Percentiles rank a stretch among this genome's conserved stretches.
These are phyloP conservation scores for Dromaius novaehollandiae DNA, from an alignment of 2,113 vertebrate species.

Conservation along the genomic window DNA sequence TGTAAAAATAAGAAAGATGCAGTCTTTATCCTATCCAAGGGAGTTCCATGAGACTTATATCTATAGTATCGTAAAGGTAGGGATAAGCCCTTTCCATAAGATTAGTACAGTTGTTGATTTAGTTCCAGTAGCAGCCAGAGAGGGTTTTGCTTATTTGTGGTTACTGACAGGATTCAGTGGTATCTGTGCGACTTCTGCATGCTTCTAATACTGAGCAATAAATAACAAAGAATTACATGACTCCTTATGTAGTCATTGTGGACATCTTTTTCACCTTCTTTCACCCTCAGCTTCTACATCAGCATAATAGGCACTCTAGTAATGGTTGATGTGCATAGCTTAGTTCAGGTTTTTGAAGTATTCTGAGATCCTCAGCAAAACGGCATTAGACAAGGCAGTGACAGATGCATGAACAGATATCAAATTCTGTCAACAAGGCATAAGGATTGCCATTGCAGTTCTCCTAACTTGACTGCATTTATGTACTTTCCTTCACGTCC, in stretches of 20 bases:
- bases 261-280: background rate
- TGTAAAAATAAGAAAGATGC: background rate
- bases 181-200: background rate
- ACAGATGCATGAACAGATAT: accelerated
- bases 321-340: background rate
- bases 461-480: accelerated
- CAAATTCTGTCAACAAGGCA: background rate
- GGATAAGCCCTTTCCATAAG: background rate
- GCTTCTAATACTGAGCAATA: background rate
- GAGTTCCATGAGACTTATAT: background rate
- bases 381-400: background rate
- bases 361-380: background rate
- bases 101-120: background rate
- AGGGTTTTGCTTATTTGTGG: background rate
- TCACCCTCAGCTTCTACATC: background rate
- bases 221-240: background rate
- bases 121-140: background rate
- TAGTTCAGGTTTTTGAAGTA: background rate
- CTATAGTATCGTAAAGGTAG: background rate
- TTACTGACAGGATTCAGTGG: background rate
- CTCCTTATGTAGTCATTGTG: background rate
- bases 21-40: background rate
- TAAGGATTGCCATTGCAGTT: background rate
- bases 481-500: accelerated
- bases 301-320: accelerated